These are phyloP conservation scores for Carterocephalus palaemon DNA, from an alignment of 2,888 invertebrate genomes.

Conservation along the genomic window DNA sequence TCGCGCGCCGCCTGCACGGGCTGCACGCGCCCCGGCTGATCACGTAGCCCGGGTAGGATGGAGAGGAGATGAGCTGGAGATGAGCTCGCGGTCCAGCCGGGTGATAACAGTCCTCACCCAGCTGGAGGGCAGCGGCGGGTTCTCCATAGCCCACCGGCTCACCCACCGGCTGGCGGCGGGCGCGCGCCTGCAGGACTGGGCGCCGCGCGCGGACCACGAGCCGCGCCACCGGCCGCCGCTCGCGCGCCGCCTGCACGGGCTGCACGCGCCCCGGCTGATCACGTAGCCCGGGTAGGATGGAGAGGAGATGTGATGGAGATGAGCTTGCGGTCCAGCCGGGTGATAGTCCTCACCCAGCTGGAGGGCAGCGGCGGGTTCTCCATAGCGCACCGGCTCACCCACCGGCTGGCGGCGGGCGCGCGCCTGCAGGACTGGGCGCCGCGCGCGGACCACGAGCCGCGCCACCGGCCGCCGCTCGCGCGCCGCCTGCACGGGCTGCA, in stretches of 20 bases:
- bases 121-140: conserved; percentile 96
- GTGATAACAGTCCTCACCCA: conserved; percentile 93
- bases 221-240: conserved; percentile 84
- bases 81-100: too few species aligned
- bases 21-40: conserved; percentile 93
- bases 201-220: conserved; percentile 80
- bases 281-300: conserved; percentile 71
- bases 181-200: conserved; percentile 93
- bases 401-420: background rate
- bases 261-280: conserved; percentile 93
- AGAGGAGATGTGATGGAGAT: too few species aligned
- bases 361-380: too few species aligned
- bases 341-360: conserved; percentile 31
- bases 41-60: conserved; percentile 70
- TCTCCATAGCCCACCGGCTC: conserved; percentile 95
- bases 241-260: conserved; percentile 88
- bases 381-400: too few species aligned
- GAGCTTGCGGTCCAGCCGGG: conserved; percentile 42
- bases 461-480: too few species aligned
- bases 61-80: too few species aligned
- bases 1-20: conserved; percentile 89
- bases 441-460: too few species aligned
- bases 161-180: conserved; percentile 94
- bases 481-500: too few species aligned
- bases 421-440: background rate